phyloP scores from a whole-genome alignment of 2,113 vertebrate species.

The Mirza zaza region DNA sequence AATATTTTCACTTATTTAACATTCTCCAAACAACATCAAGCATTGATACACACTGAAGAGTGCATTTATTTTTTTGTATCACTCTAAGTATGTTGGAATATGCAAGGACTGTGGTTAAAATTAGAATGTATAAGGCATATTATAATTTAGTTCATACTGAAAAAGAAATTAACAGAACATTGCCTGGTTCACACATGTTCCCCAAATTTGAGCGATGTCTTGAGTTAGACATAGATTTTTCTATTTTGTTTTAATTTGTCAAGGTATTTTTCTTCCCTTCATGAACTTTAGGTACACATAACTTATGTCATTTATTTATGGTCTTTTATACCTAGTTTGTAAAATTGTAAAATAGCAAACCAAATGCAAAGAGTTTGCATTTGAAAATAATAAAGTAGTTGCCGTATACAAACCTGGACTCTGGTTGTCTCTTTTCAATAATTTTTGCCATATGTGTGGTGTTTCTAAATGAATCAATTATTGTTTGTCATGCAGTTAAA shows the following conservation, averaged over 20 bases:
- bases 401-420: slow-evolving; percentile 84
- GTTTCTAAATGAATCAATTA: slow-evolving; percentile 4
- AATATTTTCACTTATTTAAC: slow-evolving; percentile 89
- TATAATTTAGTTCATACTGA: slow-evolving; percentile 92
- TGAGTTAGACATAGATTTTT: slow-evolving; percentile 93
- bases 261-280: slow-evolving; percentile 82
- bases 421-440: slow-evolving; percentile 44
- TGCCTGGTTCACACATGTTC: slow-evolving; percentile 88
- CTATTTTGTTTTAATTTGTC: slow-evolving; percentile 90
- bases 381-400: slow-evolving; percentile 98
- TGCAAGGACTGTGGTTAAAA: slow-evolving; percentile 93
- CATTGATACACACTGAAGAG: slow-evolving; percentile 83
- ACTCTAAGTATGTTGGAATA: slow-evolving; percentile 93
- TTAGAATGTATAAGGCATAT: slow-evolving; percentile 95
- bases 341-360: slow-evolving; percentile 99
- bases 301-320: slow-evolving; percentile 99
- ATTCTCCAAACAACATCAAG: slow-evolving; percentile 87
- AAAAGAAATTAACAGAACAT: slow-evolving; percentile 86
- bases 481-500: background rate
- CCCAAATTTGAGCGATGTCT: slow-evolving; percentile 87
- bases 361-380: slow-evolving; percentile 94
- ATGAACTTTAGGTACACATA: slow-evolving; percentile 97
- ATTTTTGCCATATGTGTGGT: background rate
- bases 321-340: slow-evolving; percentile 99
- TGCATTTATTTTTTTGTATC: slow-evolving; percentile 90